These are phyloP conservation scores for Caenorhabditis sp. DNA, from an alignment of 2,888 invertebrate genomes.

Conservation along the genomic window DNA sequence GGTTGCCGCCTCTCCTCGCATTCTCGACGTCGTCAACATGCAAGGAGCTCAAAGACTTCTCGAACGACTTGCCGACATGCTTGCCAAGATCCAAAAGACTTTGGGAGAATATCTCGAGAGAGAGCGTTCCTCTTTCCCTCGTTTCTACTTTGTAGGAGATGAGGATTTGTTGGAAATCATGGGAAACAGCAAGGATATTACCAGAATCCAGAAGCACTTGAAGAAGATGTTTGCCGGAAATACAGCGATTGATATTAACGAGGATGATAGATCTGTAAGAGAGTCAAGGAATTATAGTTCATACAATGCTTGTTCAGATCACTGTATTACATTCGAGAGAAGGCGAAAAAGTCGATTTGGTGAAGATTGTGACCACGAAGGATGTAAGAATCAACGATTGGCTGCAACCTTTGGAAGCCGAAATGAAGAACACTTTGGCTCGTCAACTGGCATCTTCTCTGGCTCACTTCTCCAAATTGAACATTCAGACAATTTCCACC, in stretches of 20 bases:
- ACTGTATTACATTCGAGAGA: slow-evolving; percentile 78
- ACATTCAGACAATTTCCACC: slow-evolving; percentile 90
- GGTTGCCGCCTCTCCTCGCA: slow-evolving; percentile 95
- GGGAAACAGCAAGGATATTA: slow-evolving; percentile 98
- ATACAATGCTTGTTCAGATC: too few relatives aligned
- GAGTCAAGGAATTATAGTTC: too few relatives aligned
- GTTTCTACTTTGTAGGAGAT: slow-evolving; percentile 99
- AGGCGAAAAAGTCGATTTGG: slow-evolving; percentile 81
- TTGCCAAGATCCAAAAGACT: slow-evolving; percentile 99
- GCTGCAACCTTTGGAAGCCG: slow-evolving; percentile 95
- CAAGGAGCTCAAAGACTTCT: slow-evolving; percentile 89
- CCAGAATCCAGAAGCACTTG: slow-evolving; percentile 98
- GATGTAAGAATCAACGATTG: slow-evolving; percentile 99
- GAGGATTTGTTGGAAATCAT: slow-evolving; percentile 99
- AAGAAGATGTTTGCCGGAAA: slow-evolving; percentile 99
- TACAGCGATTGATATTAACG: slow-evolving; percentile 92
- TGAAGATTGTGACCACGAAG: slow-evolving; percentile 88
- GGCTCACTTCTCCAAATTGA: slow-evolving; percentile 90
- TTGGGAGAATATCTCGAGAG: slow-evolving; percentile 99
- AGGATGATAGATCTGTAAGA: slow-evolving; percentile 88
- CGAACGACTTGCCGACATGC: slow-evolving; percentile 95
- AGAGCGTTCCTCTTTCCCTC: slow-evolving; percentile 85
- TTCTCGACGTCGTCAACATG: slow-evolving; percentile 98
- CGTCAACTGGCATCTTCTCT: slow-evolving; percentile 92
- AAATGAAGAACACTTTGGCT: slow-evolving; percentile 73